Evolutionary conservation across 2,113 vertebrate genomes (phyloP), one percentile per base, ranked within the genome.

Genomic region (Aythya baeri): DNA sequence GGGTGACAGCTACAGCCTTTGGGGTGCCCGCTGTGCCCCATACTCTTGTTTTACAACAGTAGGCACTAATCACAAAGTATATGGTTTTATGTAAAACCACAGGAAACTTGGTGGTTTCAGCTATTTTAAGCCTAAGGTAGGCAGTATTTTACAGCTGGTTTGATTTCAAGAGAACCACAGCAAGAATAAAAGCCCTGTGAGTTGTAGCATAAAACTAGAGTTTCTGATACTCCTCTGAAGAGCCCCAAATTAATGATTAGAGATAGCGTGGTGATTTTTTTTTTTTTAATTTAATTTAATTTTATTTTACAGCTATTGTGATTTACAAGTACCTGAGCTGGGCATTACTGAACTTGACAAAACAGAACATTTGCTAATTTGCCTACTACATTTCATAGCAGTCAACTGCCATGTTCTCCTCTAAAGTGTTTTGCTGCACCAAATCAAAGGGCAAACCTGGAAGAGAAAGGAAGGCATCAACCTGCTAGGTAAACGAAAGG

Each of bases 81-180:
- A 66, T 46, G 78, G 55, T 83, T 97, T 85, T 82, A 46, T 36
- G 36, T 77, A 36, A 94, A 91, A 85, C 89, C 95, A 88, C 67
- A 86, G 82, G 84, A 91, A 89, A 62, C 31, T 36, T 10, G n/a
- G n/a, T 71, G 55, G 75, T 91, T 94, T 93, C 75, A 71, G 78
- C 75, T 95, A 79, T 95, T 93, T 94, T 88, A 58, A 91, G 41
- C n/a, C 72, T 74, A 36, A 76, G 87, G 31, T 70, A 52, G 63
- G 55, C 63, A 89, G 57, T 20, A 32, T 89, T 89, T 88, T 73
- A 77, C 22, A 74, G 55, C 34, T 87, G 58, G 22, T 89, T 89
- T 94, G 89, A 86, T 89, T 89, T 92, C 59, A 73, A 68, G 82
- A 68, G 54, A 92, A 68, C 44, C 41, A 46, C 78, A 27, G 36